These are phyloP conservation scores for Malaclemys terrapin DNA, from an alignment of 2,113 vertebrate genomes.

Conservation along the genomic window DNA sequence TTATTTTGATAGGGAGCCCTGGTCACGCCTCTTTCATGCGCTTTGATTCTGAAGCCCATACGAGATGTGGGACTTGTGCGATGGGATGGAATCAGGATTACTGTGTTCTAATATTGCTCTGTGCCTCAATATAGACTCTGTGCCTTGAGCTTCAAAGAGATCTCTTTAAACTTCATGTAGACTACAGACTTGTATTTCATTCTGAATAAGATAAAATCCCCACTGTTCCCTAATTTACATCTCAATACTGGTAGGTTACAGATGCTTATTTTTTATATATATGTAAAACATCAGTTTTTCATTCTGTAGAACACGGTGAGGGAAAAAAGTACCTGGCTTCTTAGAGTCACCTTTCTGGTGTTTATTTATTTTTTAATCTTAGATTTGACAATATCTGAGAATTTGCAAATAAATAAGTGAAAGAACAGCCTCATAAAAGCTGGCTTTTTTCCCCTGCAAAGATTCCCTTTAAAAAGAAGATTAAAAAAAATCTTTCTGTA, in stretches of 20 bases:
- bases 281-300: conserved; percentile 47
- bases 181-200: conserved; percentile 42
- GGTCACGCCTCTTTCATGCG: rapidly evolving
- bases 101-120: not conserved
- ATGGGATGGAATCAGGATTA: not conserved
- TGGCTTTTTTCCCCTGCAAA: conserved; percentile 47
- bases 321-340: conserved; percentile 14
- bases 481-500: conserved; percentile 46
- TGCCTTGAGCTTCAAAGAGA: conserved; percentile 28
- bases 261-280: conserved; percentile 50
- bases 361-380: not conserved
- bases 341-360: conserved; percentile 5
- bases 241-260: conserved; percentile 59
- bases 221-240: conserved; percentile 68
- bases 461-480: conserved; percentile 63
- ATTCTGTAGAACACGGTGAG: conserved; percentile 20
- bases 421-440: conserved; percentile 57
- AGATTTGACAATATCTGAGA: conserved; percentile 54
- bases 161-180: conserved; percentile 2
- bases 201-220: conserved; percentile 51
- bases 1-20: not conserved
- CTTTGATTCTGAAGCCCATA: not conserved
- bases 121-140: not conserved
- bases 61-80: rapidly evolving
- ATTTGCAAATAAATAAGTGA: conserved; percentile 70